phyloP scores from a whole-genome alignment of 2,888 invertebrate genomes.

The Bhutanitis thaidina region DNA sequence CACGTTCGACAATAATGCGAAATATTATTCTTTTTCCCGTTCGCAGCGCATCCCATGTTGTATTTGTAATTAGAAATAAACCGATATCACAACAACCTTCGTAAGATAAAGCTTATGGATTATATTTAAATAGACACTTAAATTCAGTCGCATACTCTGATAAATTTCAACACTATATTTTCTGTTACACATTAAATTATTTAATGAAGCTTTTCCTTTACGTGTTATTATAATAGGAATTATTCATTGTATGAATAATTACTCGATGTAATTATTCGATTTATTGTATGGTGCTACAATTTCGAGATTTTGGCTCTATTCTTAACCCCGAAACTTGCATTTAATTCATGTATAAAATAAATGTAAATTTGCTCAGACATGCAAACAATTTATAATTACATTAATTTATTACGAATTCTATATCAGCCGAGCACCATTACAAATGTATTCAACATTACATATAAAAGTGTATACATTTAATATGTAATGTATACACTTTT shows the following conservation, averaged over 20 bases:
- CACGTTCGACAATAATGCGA: slow-evolving; percentile 14
- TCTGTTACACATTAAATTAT: neutral
- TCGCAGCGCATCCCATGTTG: slow-evolving; percentile 15
- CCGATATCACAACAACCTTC: neutral
- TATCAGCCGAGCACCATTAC: no score
- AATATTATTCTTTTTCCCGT: no score
- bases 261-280: slow-evolving; percentile 8
- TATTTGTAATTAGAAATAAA: slow-evolving; percentile 8
- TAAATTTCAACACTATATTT: neutral
- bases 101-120: neutral
- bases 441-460: no score
- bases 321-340: neutral
- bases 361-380: no score
- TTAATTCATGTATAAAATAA: no score
- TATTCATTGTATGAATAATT: no score
- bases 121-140: neutral
- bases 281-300: slow-evolving; percentile 34
- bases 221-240: no score
- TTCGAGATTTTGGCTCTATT: neutral
- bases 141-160: neutral
- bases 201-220: slow-evolving; percentile 7
- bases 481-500: slow-evolving; percentile 1
- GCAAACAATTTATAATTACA: no score
- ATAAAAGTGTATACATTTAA: neutral
- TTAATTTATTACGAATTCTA: no score